Percentiles rank a stretch among this genome's conserved stretches.
phyloP scores from a whole-genome alignment of 2,797 vertebrate species.

The Pyrocephalus nanus region DNA sequence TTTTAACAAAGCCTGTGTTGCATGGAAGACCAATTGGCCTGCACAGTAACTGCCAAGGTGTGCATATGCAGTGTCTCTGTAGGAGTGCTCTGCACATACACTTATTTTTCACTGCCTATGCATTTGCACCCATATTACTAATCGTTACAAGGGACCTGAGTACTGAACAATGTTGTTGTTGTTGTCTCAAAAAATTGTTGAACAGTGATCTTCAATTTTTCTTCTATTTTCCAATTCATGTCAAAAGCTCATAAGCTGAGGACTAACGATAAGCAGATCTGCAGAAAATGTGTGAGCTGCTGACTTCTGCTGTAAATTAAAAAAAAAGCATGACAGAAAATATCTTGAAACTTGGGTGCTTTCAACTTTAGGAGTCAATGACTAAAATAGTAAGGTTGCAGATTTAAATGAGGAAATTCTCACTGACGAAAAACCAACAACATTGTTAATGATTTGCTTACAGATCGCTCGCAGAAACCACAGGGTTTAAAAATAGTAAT shows the following conservation, averaged over 20 bases:
- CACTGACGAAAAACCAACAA: background rate
- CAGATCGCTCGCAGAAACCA: background rate
- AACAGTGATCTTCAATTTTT: background rate
- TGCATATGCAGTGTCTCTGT: fast-evolving
- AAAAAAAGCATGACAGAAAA: background rate
- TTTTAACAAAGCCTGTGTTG: background rate
- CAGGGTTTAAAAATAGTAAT: background rate
- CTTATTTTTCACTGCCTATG: background rate
- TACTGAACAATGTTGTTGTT: background rate
- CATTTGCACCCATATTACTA: background rate
- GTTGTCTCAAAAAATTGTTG: background rate
- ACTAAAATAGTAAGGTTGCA: background rate
- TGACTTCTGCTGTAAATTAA: background rate
- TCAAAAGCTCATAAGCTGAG: background rate
- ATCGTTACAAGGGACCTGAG: background rate
- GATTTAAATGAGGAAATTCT: background rate
- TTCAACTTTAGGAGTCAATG: background rate
- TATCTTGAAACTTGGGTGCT: background rate
- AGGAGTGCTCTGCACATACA: no score
- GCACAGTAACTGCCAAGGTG: background rate
- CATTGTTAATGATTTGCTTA: background rate
- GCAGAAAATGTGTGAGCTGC: background rate
- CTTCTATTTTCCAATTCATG: background rate
- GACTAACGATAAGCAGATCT: background rate
- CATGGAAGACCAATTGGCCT: background rate